Evolutionary conservation across 1,140 invertebrate species (phyloP).

Genomic region (Drosophila elegans): DNA sequence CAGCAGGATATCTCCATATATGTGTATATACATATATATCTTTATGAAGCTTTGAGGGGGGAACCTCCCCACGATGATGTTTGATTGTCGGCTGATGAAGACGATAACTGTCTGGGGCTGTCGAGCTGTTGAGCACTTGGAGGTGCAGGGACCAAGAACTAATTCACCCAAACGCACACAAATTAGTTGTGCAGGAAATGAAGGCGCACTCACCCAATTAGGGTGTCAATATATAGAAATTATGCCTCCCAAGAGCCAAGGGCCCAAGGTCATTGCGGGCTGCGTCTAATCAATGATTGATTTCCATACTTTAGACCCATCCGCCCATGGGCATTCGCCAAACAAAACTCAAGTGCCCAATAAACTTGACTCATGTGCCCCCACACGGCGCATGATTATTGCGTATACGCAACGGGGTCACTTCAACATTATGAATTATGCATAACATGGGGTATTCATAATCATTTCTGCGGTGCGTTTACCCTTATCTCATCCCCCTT

Average conservation of each 20-base stretch:
- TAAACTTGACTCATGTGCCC: slow-evolving; percentile 24
- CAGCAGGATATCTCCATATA: slow-evolving; percentile 14
- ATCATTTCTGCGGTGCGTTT: slow-evolving; percentile 65
- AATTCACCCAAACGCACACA: slow-evolving; percentile 30
- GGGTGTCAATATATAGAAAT: slow-evolving; percentile 19
- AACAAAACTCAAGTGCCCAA: slow-evolving; percentile 21
- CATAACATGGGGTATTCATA: slow-evolving; percentile 66
- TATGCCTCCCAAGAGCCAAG: not conserved
- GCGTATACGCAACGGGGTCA: slow-evolving; percentile 79
- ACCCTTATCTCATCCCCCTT: not conserved
- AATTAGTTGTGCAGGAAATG: slow-evolving; percentile 31
- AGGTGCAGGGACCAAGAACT: slow-evolving; percentile 46
- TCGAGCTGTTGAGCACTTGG: slow-evolving; percentile 50
- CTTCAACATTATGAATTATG: slow-evolving; percentile 80
- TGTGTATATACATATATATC: not conserved
- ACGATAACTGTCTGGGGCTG: slow-evolving; percentile 70
- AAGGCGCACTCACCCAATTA: slow-evolving; percentile 18
- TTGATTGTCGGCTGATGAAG: slow-evolving; percentile 55
- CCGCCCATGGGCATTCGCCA: slow-evolving; percentile 10
- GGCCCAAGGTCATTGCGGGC: slow-evolving; percentile 7
- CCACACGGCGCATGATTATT: slow-evolving; percentile 72
- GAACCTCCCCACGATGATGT: slow-evolving; percentile 15
- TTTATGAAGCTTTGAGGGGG: not conserved
- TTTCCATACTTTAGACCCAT: slow-evolving; percentile 12
- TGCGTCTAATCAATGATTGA: slow-evolving; percentile 34